Evolutionary conservation across 2,797 vertebrate species (phyloP).

Genomic region (Acipenser oxyrinchus): DNA sequence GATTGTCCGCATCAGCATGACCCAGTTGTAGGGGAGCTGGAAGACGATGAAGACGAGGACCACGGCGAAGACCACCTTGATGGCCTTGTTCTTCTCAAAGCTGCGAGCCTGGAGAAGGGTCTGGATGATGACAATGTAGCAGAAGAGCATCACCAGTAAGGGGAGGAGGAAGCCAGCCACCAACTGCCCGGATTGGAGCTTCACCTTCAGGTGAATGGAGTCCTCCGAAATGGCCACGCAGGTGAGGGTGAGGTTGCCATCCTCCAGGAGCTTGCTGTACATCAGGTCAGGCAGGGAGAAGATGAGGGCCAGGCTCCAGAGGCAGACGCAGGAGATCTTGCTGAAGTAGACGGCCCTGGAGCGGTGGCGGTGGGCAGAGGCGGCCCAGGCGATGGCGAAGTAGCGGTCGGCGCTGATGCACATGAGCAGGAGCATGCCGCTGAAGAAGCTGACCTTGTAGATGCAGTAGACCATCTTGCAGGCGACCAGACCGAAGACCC

Average conservation of each 20-base stretch:
- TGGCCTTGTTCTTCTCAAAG: constrained; percentile 87
- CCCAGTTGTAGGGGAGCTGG: constrained; percentile 83
- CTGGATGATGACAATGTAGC: constrained; percentile 74
- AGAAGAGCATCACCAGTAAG: constrained; percentile 76
- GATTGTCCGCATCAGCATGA: constrained; percentile 70
- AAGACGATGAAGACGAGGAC: constrained; percentile 75
- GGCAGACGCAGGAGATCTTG: constrained; percentile 67
- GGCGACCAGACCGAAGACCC: constrained; percentile 60
- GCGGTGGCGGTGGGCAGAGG: constrained; percentile 77
- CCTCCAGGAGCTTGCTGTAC: constrained; percentile 49
- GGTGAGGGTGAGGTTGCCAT: constrained; percentile 17
- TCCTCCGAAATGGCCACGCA: constrained; percentile 55
- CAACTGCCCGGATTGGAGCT: constrained; percentile 72
- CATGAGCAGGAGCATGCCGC: constrained; percentile 85
- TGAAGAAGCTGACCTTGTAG: constrained; percentile 88
- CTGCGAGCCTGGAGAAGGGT: constrained; percentile 76
- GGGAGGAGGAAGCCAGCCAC: constrained; percentile 75
- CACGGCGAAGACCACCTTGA: constrained; percentile 87
- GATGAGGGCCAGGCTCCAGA: constrained; percentile 73
- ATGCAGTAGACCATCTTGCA: constrained; percentile 76
- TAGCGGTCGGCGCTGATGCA: constrained; percentile 90
- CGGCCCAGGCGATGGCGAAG: constrained; percentile 81
- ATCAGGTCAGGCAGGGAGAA: constrained; percentile 76
- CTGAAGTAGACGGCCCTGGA: constrained; percentile 67
- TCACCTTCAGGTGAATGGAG: constrained; percentile 41